Evolutionary conservation across 35 echinoderm and acorn worm genomes (phyloP).

Genomic region (Ophioderma brevispina): DNA sequence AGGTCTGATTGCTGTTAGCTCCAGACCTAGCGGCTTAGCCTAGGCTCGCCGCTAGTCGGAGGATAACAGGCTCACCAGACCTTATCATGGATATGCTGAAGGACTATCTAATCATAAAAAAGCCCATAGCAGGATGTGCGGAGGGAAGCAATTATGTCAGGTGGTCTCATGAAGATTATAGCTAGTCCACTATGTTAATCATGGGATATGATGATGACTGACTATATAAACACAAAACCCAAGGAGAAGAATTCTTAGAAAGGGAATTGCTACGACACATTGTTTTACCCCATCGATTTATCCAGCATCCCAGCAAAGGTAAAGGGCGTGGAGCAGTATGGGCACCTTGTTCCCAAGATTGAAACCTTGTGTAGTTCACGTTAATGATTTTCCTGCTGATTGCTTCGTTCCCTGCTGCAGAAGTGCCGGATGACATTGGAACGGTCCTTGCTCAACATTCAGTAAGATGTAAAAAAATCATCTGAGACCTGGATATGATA

Average conservation of each 20-base stretch:
- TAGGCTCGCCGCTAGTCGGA: too few species aligned
- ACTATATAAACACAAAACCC: neutral
- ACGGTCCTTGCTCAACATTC: neutral
- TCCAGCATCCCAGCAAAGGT: neutral
- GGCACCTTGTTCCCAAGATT: neutral
- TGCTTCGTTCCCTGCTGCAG: neutral
- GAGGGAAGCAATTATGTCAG: too few species aligned
- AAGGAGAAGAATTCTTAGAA: neutral
- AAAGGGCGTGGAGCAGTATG: neutral
- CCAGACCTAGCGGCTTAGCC: too few species aligned
- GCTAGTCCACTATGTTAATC: too few species aligned
- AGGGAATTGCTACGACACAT: neutral
- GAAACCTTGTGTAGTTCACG: neutral
- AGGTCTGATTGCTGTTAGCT: too few species aligned
- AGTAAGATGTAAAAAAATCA: neutral
- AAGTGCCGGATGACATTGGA: neutral
- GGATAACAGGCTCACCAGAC: too few species aligned
- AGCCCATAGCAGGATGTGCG: too few species aligned
- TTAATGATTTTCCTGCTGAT: neutral
- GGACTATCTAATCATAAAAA: too few species aligned
- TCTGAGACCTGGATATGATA: neutral
- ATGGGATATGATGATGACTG: too few species aligned
- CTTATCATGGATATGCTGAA: too few species aligned
- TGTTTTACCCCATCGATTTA: neutral
- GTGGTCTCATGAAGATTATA: too few species aligned